phyloP scores from a whole-genome alignment of 2,113 vertebrate species.

The Heliornis fulica region DNA sequence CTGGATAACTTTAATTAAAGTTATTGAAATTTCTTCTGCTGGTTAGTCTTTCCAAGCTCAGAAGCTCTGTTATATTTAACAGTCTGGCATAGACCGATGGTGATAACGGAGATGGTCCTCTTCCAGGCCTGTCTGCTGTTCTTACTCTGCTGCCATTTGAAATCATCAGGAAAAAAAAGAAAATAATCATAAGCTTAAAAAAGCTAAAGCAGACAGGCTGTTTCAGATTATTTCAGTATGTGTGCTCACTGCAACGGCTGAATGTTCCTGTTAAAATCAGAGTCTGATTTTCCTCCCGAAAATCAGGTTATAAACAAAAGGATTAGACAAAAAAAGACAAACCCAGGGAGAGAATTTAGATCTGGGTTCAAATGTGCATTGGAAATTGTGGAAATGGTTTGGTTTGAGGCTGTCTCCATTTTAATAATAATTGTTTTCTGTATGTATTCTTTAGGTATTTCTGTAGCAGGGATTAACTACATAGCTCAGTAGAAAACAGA shows the following conservation, averaged over 20 bases:
- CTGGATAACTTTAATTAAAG: neutral
- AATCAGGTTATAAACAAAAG: constrained; percentile 44
- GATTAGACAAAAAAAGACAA: neutral
- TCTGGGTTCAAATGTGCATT: neutral
- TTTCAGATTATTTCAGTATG: constrained; percentile 51
- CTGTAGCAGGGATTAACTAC: neutral
- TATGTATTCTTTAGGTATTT: neutral
- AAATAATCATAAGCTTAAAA: constrained; percentile 41
- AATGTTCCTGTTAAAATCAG: constrained; percentile 40
- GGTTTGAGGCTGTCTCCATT: neutral
- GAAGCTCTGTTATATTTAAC: neutral
- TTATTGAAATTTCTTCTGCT: neutral
- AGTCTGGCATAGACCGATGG: neutral
- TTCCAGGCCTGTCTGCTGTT: constrained; percentile 7
- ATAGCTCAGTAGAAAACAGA: neutral
- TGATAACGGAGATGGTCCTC: neutral
- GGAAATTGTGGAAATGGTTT: neutral
- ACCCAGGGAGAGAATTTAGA: neutral
- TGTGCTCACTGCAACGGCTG: neutral
- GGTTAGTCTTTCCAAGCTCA: neutral
- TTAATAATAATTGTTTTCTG: neutral
- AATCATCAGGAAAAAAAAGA: constrained; percentile 32
- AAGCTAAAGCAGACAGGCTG: constrained; percentile 47
- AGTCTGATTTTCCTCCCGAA: constrained; percentile 5
- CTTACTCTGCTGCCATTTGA: neutral